Conservation (phyloP, 2,797 vertebrate genomes). For the Acrossocheilus wenchowensis region DNA sequence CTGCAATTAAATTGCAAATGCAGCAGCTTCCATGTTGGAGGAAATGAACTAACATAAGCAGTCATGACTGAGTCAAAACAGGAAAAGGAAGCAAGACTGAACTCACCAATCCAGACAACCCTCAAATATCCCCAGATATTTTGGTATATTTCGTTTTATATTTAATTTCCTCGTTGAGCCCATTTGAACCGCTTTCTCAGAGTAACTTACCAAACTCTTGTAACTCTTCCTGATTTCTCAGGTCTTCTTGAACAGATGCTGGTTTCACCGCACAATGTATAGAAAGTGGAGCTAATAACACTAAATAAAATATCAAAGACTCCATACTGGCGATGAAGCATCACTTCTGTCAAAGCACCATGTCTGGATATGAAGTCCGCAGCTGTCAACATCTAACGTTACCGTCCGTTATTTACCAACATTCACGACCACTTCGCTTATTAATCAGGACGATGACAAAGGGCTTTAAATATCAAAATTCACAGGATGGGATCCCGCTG, state of each 20-base stretch:
- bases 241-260: conserved; percentile 45
- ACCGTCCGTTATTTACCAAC: not conserved
- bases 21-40: not conserved
- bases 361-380: not conserved
- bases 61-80: conserved; percentile 31
- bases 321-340: conserved; percentile 47
- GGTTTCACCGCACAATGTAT: conserved; percentile 64
- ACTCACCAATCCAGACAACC: not conserved
- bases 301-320: conserved; percentile 14
- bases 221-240: conserved; percentile 57
- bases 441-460: not conserved
- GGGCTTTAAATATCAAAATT: not conserved
- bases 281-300: conserved; percentile 62
- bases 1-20: not conserved
- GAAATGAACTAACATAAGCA: not conserved
- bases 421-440: not conserved
- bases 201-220: conserved; percentile 72
- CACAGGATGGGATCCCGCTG: not conserved
- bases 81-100: conserved; percentile 34
- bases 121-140: not conserved
- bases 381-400: conserved; percentile 7
- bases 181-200: not conserved
- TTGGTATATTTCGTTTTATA: not conserved
- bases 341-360: conserved; percentile 22
- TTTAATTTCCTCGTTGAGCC: not conserved